Conservation (phyloP, 2,113 vertebrate species). For the Egretta garzetta region DNA sequence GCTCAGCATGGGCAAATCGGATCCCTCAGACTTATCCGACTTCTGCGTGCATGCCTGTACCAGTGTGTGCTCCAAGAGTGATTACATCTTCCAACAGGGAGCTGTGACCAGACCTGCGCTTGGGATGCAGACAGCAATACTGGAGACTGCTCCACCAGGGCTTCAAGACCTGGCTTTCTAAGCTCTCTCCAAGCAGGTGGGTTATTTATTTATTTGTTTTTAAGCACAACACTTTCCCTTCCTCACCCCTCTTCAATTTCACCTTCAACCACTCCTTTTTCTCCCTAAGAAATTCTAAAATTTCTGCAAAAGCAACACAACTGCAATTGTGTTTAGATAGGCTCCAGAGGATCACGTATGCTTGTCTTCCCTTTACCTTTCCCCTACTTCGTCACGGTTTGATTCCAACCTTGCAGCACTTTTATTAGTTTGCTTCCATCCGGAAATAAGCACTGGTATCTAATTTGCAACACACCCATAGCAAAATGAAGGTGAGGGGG, state of each 20-base stretch:
- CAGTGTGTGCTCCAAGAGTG: not conserved
- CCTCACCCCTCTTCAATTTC: not conserved
- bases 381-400: not conserved
- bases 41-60: constrained; percentile 13
- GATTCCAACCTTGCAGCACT: not conserved
- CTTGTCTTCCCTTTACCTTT: not conserved
- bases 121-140: not conserved
- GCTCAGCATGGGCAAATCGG: not conserved
- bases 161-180: not conserved
- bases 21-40: not conserved
- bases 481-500: constrained; percentile 44
- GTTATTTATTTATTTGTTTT: not conserved
- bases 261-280: not conserved
- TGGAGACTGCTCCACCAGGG: not conserved
- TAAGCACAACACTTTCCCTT: not conserved
- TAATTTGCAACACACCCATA: constrained; percentile 9
- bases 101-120: constrained; percentile 46
- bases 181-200: not conserved
- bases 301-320: not conserved
- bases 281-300: not conserved
- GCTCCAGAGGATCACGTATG: fast-evolving
- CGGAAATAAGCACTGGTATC: constrained; percentile 4
- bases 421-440: not conserved
- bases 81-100: constrained; percentile 54
- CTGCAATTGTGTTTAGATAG: not conserved